These are phyloP conservation scores for Corydoras sp. DNA, from an alignment of 2,113 vertebrate genomes.

Conservation along the genomic window DNA sequence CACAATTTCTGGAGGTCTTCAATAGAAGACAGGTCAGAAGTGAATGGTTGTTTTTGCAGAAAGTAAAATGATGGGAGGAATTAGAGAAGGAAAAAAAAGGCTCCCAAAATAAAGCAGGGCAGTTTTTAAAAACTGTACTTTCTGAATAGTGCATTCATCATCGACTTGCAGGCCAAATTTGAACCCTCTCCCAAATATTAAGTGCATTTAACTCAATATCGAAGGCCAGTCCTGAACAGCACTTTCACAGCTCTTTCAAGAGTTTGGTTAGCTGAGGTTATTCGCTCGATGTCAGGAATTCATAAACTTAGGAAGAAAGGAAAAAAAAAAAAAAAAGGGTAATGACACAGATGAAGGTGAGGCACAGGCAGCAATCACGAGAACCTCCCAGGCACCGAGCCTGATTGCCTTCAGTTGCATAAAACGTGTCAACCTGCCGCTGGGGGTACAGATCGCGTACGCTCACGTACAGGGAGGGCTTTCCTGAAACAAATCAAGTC, in stretches of 20 bases:
- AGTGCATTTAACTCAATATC: constrained; percentile 21
- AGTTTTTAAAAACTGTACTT: constrained; percentile 1
- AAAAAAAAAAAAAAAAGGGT: neutral
- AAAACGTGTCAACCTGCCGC: constrained; percentile 47
- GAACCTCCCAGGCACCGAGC: neutral
- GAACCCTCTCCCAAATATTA: neutral
- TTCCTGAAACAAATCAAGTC: constrained; percentile 30
- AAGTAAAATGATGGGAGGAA: neutral
- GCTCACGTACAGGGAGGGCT: neutral
- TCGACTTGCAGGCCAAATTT: neutral
- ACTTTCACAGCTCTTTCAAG: neutral
- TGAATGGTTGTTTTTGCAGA: neutral
- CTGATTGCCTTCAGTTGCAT: constrained; percentile 53
- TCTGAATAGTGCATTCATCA: neutral
- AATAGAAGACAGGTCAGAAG: constrained; percentile 1
- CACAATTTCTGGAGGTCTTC: neutral
- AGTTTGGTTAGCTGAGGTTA: neutral
- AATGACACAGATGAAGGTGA: neutral
- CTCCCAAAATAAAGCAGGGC: neutral
- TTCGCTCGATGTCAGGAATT: constrained; percentile 34
- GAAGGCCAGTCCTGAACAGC: neutral
- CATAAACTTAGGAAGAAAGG: constrained; percentile 7
- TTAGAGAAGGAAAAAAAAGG: no score
- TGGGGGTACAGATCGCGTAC: neutral
- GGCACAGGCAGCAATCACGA: constrained; percentile 22